phyloP scores from a whole-genome alignment of 2,888 invertebrate species.

The Drosophila anomalata region DNA sequence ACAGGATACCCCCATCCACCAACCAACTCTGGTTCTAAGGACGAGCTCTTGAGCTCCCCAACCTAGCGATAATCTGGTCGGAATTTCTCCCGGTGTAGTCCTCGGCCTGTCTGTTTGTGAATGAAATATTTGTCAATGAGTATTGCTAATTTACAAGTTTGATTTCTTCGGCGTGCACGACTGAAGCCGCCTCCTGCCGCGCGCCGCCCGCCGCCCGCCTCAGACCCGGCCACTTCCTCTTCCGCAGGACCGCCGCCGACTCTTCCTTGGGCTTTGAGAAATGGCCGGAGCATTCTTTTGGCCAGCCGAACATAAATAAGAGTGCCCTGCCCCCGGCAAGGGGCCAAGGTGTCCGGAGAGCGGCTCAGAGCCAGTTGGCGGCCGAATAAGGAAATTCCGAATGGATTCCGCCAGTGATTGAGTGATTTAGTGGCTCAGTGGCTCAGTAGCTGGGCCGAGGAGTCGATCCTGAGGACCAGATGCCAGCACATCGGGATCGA shows the following conservation, averaged over 20 bases:
- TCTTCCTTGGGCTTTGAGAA: constrained; percentile 52
- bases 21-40: too few relatives aligned
- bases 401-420: constrained; percentile 27
- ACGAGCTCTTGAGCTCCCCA: too few relatives aligned
- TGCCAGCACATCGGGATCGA: neutral
- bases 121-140: constrained; percentile 81
- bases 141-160: constrained; percentile 81
- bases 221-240: constrained; percentile 34
- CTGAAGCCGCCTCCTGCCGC: constrained; percentile 3
- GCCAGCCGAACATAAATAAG: constrained; percentile 75
- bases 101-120: constrained; percentile 45
- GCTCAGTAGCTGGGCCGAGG: neutral
- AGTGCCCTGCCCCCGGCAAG: constrained; percentile 5
- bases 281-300: constrained; percentile 70
- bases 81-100: constrained; percentile 16
- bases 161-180: constrained; percentile 64
- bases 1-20: too few relatives aligned
- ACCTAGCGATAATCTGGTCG: neutral
- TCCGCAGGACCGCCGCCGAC: constrained; percentile 10
- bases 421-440: constrained; percentile 11
- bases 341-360: constrained; percentile 10
- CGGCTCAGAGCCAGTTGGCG: neutral
- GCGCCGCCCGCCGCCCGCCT: constrained; percentile 16
- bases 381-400: constrained; percentile 30
- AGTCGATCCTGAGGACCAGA: neutral